These are phyloP conservation scores for Nymphalis urticae DNA, from an alignment of 2,888 invertebrate genomes.

Conservation along the genomic window DNA sequence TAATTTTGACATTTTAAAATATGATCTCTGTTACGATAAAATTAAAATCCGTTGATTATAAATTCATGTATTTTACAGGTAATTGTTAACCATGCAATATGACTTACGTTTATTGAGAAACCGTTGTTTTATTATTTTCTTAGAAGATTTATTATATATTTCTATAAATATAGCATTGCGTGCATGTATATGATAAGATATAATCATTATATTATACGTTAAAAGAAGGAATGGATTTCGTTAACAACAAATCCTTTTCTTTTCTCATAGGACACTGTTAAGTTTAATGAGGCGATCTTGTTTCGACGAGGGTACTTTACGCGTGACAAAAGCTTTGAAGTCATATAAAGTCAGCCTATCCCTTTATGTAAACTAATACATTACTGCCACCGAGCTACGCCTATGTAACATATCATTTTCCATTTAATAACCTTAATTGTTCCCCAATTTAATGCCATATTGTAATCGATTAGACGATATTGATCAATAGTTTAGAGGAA, in stretches of 20 bases:
- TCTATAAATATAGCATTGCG: too few species aligned
- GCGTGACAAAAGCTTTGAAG: conserved; percentile 28
- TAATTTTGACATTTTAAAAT: conserved; percentile 40
- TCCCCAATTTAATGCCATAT: not conserved
- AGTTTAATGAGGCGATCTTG: conserved; percentile 23
- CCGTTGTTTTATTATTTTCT: too few species aligned
- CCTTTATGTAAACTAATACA: conserved; percentile 34
- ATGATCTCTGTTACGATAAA: not conserved
- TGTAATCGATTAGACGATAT: not conserved
- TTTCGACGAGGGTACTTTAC: conserved; percentile 17
- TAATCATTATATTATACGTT: too few species aligned
- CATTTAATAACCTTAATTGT: conserved; percentile 25
- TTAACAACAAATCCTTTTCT: not conserved
- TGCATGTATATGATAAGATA: too few species aligned
- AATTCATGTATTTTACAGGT: not conserved
- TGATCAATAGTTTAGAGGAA: conserved; percentile 9
- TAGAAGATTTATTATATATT: too few species aligned
- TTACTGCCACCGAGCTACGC: conserved; percentile 18
- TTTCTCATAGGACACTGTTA: conserved; percentile 10
- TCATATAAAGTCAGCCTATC: conserved; percentile 18
- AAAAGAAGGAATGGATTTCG: not conserved
- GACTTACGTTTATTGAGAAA: not conserved
- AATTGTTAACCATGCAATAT: not conserved
- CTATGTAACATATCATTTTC: conserved; percentile 15
- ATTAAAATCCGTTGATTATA: not conserved